Base-by-base conservation (phyloP, 1,140 invertebrate species). In the Chionoecetes opilio region DNA sequence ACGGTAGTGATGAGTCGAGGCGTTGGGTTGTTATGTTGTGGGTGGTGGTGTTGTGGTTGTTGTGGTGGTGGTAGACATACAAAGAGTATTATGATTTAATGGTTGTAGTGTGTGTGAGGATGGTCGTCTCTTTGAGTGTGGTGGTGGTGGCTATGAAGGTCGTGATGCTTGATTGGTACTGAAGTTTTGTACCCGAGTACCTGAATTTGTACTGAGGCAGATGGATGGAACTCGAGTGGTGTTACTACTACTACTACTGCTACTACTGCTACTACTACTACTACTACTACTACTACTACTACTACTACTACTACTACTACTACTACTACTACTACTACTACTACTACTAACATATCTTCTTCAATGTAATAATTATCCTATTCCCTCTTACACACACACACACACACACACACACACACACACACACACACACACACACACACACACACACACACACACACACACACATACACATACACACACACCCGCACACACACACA, bases 351-450 rank as follows among this genome's bases (percentile, higher is more conserved):
- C 63, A 63, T 91, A 53, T 63, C 46, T 91, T 53, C 32, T 53
- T 91, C 53, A 53, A 91, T 91, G 63, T 63, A 91, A 53, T 63
- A 63, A 91, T 91, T 34, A 31, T 32, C 21, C 29, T 91, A 82
- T 82, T 82, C 31, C 34, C 38, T 35, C 35, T 82, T 31, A 92
- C 82, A 82, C 82, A 82, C 38, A 92, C 82, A 92, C 82, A 92
- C 82, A 92, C 82, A 92, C 38, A 92, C 82, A 92, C 82, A 92
- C 82, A 92, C 82, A 92, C 38, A 92, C 32, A 92, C 34, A 92
- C 32, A 92, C 32, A 92, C 38, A 90, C 38, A 90, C 38, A 90
- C 38, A 29, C 26, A 90, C 38, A 90, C 38, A 90, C 38, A 90
- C 38, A 90, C 38, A 53, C 26, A 90, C 38, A 90, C 38, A 90